phyloP scores from a whole-genome alignment of 2,888 invertebrate species.

The Caenorhabditis plicata region DNA sequence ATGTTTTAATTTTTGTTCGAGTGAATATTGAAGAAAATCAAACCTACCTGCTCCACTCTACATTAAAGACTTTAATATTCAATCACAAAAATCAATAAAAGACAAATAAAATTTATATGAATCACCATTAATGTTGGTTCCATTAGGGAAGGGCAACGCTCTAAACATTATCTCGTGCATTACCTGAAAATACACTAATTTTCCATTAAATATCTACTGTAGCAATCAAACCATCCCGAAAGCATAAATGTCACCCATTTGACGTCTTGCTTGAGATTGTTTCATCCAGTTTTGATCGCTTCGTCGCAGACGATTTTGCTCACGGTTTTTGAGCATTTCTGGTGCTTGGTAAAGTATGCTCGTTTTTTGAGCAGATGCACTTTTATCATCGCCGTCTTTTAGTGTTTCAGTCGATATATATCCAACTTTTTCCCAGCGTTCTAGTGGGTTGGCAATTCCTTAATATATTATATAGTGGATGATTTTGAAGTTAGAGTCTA shows the following conservation, averaged over 20 bases:
- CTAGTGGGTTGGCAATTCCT: conserved; percentile 60
- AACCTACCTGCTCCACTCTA: too few relatives aligned
- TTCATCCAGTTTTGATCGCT: conserved; percentile 55
- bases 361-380: conserved; percentile 53
- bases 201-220: too few relatives aligned
- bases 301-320: conserved; percentile 47
- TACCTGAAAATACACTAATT: too few relatives aligned
- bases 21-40: too few relatives aligned
- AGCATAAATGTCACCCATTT: conserved; percentile 47
- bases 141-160: conserved; percentile 55
- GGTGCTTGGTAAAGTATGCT: conserved; percentile 58
- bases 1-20: too few relatives aligned
- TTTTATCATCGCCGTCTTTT: conserved; percentile 58
- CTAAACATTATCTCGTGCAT: conserved; percentile 62
- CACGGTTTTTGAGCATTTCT: conserved; percentile 55
- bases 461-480: too few relatives aligned
- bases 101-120: too few relatives aligned
- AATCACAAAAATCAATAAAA: too few relatives aligned
- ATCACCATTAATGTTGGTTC: conserved; percentile 51
- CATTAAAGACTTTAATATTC: too few relatives aligned
- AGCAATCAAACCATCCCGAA: conserved; percentile 51
- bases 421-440: conserved; percentile 61
- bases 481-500: too few relatives aligned
- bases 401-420: conserved; percentile 51
- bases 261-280: conserved; percentile 39